phyloP scores from a whole-genome alignment of 2,888 invertebrate genomes.

The Netelia virgata region DNA sequence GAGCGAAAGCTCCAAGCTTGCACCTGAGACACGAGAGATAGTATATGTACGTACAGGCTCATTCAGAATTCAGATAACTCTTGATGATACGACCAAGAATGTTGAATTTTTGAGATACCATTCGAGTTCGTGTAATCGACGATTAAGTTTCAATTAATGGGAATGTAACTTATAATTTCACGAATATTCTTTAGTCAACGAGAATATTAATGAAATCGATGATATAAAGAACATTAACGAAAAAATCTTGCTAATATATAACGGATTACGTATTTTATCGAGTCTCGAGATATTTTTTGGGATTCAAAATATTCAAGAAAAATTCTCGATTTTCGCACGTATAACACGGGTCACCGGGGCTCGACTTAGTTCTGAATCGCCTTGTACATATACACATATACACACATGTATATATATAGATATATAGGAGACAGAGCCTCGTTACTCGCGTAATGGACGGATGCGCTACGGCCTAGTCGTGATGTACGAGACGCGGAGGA shows the following conservation, averaged over 20 bases:
- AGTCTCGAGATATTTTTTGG: too few species aligned
- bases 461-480: conserved; percentile 66
- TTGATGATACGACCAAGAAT: background rate
- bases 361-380: background rate
- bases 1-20: conserved; percentile 57
- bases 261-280: too few species aligned
- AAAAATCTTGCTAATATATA: too few species aligned
- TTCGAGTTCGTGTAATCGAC: too few species aligned
- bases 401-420: conserved; percentile 2
- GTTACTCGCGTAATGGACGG: conserved; percentile 70
- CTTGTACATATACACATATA: background rate
- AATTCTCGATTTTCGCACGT: background rate
- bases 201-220: too few species aligned
- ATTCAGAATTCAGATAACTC: background rate
- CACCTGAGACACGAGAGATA: conserved; percentile 64
- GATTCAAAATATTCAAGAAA: background rate
- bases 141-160: too few species aligned
- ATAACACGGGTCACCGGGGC: background rate
- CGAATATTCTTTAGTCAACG: too few species aligned
- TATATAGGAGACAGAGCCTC: conserved; percentile 39
- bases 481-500: conserved; percentile 70
- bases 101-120: too few species aligned
- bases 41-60: conserved; percentile 4
- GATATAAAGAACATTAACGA: too few species aligned
- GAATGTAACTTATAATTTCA: too few species aligned